Base-by-base conservation (phyloP, 1,140 invertebrate genomes). In the Cotesia vestalis region DNA sequence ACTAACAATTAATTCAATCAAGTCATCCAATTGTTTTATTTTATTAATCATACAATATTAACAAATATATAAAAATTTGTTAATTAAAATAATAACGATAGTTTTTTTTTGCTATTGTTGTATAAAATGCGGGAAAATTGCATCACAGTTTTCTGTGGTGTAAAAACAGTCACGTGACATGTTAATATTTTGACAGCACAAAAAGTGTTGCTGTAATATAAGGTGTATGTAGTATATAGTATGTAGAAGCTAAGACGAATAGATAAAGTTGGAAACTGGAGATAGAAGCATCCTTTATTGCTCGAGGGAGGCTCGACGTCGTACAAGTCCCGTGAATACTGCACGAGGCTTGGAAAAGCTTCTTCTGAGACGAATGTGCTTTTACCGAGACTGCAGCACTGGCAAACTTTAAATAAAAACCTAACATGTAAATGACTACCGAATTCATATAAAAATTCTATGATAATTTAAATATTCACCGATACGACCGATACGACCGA, bases 1-100 rank as follows among this genome's bases (percentile, higher is more conserved):
- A n/a, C n/a, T 72, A 69, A 46, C 5, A 46, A 46, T 46, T 6
- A 46, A 46, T 46, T 11, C 40, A 11, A 46, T 46, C 40, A 66
- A 70, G 71, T 75, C 64, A 72, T 69, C 60, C 73, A 75, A 68
- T 72, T 72, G 70, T 73, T 76, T 75, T 69, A 71, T 71, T 51
- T 27, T 53, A 17, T 61, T n/a, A 67, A 67, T 1, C 3, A 27
- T 27, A 27, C 27, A 27, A 17, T 17, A 17, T 17, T 17, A 17
- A 27, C 27, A 27, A 27, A 27, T 27, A 20, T 20, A 20, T 20
- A 20, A 20, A 20, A 20, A 20, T 20, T 20, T 20, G 20, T 20
- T 20, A 20, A 20, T 20, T 20, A 20, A 20, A 20, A 20, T 27
- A 27, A 27, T 3, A 27, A 27, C 2, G 3, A 27, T 27, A 27